Conservation (phyloP, 2,888 invertebrate genomes). For the Formica aserva region DNA sequence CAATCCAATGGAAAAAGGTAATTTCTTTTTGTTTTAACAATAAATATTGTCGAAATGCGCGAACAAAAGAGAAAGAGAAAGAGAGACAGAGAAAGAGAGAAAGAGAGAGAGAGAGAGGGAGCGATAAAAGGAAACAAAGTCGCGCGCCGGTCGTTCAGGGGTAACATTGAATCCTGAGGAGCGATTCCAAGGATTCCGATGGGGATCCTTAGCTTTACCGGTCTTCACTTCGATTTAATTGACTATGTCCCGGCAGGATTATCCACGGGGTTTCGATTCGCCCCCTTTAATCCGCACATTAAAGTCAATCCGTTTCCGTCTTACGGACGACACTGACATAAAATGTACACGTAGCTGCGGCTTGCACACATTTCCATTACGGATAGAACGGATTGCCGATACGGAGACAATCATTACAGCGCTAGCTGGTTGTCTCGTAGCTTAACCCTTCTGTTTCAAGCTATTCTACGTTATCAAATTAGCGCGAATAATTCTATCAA, state of each 20-base stretch:
- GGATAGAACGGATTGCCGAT: slow-evolving; percentile 25
- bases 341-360: slow-evolving; percentile 28
- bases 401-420: slow-evolving; percentile 39
- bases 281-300: slow-evolving; percentile 68
- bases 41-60: slow-evolving; percentile 27
- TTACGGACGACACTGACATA: slow-evolving; percentile 47
- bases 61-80: not conserved
- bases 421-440: slow-evolving; percentile 13
- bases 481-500: not conserved
- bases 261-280: slow-evolving; percentile 64
- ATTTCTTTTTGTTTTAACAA: slow-evolving; percentile 38
- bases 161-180: slow-evolving; percentile 25
- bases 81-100: not conserved
- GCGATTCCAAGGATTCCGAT: slow-evolving; percentile 64
- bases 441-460: slow-evolving; percentile 1
- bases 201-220: slow-evolving; percentile 52
- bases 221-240: slow-evolving; percentile 66
- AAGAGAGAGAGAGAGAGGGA: not conserved
- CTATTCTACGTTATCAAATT: slow-evolving; percentile 9
- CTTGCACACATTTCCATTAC: slow-evolving; percentile 52
- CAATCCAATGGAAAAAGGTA: slow-evolving; percentile 31
- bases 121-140: slow-evolving; percentile 1
- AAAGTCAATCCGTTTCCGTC: slow-evolving; percentile 63
- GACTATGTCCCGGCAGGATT: slow-evolving; percentile 65
- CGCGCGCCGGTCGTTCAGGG: slow-evolving; percentile 39